These are phyloP conservation scores for Anaspis maculata DNA, from an alignment of 2,888 invertebrate genomes.

Conservation along the genomic window DNA sequence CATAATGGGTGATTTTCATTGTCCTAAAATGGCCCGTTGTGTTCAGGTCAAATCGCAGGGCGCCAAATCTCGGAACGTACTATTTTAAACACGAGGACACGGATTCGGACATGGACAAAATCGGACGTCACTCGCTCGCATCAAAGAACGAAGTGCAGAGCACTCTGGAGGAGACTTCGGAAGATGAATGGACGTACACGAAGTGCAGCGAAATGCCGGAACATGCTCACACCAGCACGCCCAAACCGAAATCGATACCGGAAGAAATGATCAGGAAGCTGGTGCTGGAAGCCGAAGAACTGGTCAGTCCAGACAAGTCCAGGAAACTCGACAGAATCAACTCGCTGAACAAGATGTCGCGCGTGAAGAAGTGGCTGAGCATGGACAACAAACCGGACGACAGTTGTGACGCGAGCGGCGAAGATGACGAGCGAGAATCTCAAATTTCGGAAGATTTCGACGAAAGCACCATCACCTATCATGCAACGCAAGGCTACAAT, in stretches of 20 bases:
- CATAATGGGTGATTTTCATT: slow-evolving; percentile 4
- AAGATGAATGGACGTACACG: slow-evolving; percentile 66
- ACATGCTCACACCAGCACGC: slow-evolving; percentile 27
- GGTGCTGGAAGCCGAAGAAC: slow-evolving; percentile 72
- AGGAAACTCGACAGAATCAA: slow-evolving; percentile 32
- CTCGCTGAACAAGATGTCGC: slow-evolving; percentile 50
- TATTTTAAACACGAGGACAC: slow-evolving; percentile 83
- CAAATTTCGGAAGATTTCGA: slow-evolving; percentile 71
- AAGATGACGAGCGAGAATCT: slow-evolving; percentile 73
- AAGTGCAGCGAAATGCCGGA: slow-evolving; percentile 33
- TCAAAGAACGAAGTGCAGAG: slow-evolving; percentile 28
- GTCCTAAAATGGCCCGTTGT: neutral
- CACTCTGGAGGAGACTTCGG: slow-evolving; percentile 56
- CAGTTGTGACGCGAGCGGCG: slow-evolving; percentile 84
- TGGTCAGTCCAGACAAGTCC: slow-evolving; percentile 49
- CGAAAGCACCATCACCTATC: slow-evolving; percentile 62
- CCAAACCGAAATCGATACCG: slow-evolving; percentile 27
- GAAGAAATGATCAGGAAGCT: slow-evolving; percentile 48
- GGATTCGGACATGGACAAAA: slow-evolving; percentile 66
- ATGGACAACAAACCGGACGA: slow-evolving; percentile 58
- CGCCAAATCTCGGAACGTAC: slow-evolving; percentile 75
- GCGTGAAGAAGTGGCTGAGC: slow-evolving; percentile 64
- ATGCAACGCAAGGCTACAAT: slow-evolving; percentile 38
- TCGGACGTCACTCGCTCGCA: slow-evolving; percentile 19
- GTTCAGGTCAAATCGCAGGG: slow-evolving; percentile 60